Percentiles rank a stretch among this genome's conserved stretches.
Conservation (phyloP, 2,797 vertebrate genomes). For the Rhyacichthys aspro region DNA sequence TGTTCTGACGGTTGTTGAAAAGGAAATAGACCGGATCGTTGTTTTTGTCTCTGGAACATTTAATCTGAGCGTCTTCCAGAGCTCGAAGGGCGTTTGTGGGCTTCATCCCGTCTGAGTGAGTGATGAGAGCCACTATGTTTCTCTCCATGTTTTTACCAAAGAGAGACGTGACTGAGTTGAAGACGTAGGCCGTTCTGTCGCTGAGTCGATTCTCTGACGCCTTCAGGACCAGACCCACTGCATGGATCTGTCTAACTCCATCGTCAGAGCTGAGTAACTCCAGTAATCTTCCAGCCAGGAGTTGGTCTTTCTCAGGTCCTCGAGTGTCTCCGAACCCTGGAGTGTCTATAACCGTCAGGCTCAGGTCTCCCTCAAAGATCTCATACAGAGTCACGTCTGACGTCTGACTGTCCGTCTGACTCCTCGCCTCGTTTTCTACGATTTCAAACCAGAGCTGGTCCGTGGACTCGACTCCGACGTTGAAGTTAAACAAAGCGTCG, state of each 20-base stretch:
- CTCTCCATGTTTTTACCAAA: constrained; percentile 20
- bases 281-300: too few relatives aligned
- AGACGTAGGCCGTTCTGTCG: neutral
- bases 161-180: constrained; percentile 12
- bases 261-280: too few relatives aligned
- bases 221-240: constrained; percentile 19
- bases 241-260: too few relatives aligned
- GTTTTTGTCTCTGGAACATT: neutral
- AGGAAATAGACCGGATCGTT: neutral
- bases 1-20: constrained; percentile 1
- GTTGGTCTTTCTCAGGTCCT: too few relatives aligned
- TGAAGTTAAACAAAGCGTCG: too few relatives aligned
- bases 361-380: too few relatives aligned
- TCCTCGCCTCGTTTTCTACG: too few relatives aligned
- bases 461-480: too few relatives aligned
- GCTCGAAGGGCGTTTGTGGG: neutral
- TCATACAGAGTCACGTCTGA: too few relatives aligned
- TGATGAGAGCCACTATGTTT: constrained; percentile 8
- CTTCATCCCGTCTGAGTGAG: neutral
- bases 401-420: neutral
- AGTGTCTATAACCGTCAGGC: too few relatives aligned
- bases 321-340: too few relatives aligned
- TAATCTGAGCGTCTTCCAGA: neutral
- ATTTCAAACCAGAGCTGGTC: too few relatives aligned
- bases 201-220: neutral